Percentiles rank a stretch among this genome's conserved stretches.
These are phyloP conservation scores for Lutjanus argentimaculatus DNA, from an alignment of 2,797 vertebrate genomes.

Conservation along the genomic window DNA sequence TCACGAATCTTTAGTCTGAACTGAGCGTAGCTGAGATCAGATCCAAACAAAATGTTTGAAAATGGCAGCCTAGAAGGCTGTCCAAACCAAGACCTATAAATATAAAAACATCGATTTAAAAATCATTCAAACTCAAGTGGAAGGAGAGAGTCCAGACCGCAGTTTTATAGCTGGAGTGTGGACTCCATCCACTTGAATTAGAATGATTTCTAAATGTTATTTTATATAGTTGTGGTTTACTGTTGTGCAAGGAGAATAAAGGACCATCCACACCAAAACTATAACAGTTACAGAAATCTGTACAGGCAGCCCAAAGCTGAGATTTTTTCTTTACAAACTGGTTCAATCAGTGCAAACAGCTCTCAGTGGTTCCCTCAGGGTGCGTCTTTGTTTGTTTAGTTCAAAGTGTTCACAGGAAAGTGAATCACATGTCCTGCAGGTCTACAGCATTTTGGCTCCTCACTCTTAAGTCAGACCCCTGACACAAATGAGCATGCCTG, in stretches of 20 bases:
- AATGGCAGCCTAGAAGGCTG: not conserved
- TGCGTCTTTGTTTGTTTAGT: conserved; percentile 33
- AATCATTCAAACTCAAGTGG: no score
- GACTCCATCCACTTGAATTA: no score
- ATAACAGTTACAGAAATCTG: conserved; percentile 25
- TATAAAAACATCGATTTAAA: no score
- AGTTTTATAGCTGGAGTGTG: no score
- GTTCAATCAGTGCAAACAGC: conserved; percentile 42
- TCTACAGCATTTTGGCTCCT: conserved; percentile 36
- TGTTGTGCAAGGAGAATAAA: no score
- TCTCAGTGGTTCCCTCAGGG: conserved; percentile 22
- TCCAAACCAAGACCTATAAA: no score
- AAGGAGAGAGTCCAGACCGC: no score
- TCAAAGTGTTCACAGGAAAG: conserved; percentile 54
- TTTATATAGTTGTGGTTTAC: no score
- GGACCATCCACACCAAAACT: no score
- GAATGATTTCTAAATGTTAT: no score
- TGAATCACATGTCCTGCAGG: conserved; percentile 43
- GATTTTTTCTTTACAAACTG: conserved; percentile 21
- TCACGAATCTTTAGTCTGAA: no score
- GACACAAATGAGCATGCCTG: conserved; percentile 59
- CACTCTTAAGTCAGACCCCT: conserved; percentile 55
- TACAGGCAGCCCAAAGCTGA: conserved; percentile 6
- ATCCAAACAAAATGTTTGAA: conserved; percentile 9
- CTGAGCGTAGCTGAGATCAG: no score